phyloP scores from a whole-genome alignment of 2,888 invertebrate species.

The Orchestes rusci region DNA sequence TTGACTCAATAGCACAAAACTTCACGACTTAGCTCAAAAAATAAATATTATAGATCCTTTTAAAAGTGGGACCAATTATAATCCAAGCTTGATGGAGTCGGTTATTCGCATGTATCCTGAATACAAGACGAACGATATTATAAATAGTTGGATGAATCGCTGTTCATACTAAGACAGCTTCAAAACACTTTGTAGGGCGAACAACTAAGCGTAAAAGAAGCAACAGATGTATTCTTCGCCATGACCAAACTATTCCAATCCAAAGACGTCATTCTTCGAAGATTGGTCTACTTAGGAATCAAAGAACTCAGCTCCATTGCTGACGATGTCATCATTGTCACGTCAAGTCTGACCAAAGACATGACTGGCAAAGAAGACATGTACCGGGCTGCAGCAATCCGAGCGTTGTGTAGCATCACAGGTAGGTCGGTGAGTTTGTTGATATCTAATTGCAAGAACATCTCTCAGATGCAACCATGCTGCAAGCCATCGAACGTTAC shows the following conservation, averaged over 20 bases:
- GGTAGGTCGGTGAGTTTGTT: constrained; percentile 2
- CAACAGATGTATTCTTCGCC: constrained; percentile 98
- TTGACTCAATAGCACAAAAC: too few relatives aligned
- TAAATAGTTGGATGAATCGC: too few relatives aligned
- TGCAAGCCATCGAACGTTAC: constrained; percentile 96
- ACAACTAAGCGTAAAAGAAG: constrained; percentile 85
- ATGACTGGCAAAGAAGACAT: constrained; percentile 96
- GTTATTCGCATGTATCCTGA: too few relatives aligned
- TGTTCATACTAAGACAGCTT: background rate
- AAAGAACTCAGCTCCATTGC: constrained; percentile 91
- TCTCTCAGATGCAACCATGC: constrained; percentile 70
- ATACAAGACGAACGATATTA: too few relatives aligned
- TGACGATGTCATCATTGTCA: constrained; percentile 99
- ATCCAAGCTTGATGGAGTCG: too few relatives aligned
- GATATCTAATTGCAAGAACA: background rate
- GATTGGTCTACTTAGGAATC: constrained; percentile 94
- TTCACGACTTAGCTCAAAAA: too few relatives aligned
- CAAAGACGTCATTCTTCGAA: constrained; percentile 86
- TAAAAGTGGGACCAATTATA: too few relatives aligned
- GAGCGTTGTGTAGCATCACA: constrained; percentile 95
- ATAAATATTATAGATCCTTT: too few relatives aligned
- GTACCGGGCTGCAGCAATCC: constrained; percentile 90
- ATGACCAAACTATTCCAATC: constrained; percentile 99
- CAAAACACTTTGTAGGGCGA: constrained; percentile 57
- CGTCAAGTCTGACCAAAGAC: constrained; percentile 93